Evolutionary conservation across 2,113 vertebrate species (phyloP), one percentile per base, ranked within the genome.

Genomic region (Colistium nudipinnis): DNA sequence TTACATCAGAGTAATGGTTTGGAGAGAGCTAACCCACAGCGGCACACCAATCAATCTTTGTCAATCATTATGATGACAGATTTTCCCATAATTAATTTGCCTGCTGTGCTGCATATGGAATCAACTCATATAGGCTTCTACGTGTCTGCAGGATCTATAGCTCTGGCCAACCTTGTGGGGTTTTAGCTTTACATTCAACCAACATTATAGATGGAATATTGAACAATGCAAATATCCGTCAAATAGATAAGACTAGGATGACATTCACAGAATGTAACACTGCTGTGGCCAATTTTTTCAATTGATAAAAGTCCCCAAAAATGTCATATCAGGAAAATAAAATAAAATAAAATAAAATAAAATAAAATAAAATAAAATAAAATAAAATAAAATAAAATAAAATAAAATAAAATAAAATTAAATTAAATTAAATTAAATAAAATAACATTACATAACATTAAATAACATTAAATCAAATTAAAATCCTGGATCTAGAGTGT

Each of bases 31-130:
- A 85, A 84, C 76, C 76, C 80, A 54, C 71, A 49, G 38, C 61
- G 73, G 62, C 62, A 51, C 62, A 78, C 62, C 83, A 71, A 89
- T 88, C 85, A 77, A 82, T 91, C 87, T 83, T 76, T 79, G 80
- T 89, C 90, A 88, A 76, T 91, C 86, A 80, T 28, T 3, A 48
- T 25, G 65, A 74, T 83, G 83, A 82, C 85, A 84, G 68, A 87
- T 74, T 76, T 80, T 63, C 43, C 64, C 64, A 70, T 86, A 83
- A 89, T 87, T 85, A 84, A 74, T 28, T 78, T 36, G 51, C 76
- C 74, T 49, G 56, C 81, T 86, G 73, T 77, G 69, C 57, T 17
- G 73, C 65, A 80, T 76, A 65, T 72, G 31, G 69, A 80, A 82
- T 70, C 33, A 60, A 28, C 17, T 41, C 49, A 30, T 48, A 51